phyloP scores from a whole-genome alignment of 2,797 vertebrate species.

The Pygocentrus nattereri region DNA sequence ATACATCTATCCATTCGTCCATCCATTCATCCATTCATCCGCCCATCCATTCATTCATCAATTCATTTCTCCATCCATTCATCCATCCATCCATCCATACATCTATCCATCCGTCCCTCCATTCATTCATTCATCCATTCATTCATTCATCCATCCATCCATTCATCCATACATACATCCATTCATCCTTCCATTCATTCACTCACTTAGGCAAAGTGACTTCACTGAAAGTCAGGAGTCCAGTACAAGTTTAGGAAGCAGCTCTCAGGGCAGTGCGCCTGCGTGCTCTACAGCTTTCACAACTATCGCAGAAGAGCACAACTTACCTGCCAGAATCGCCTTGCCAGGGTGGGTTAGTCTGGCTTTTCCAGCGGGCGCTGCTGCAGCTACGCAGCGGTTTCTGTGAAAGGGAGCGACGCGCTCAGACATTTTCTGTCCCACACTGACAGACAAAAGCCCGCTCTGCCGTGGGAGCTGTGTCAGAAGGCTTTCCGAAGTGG shows the following conservation, averaged over 20 bases:
- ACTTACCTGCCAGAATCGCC: constrained; percentile 92
- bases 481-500: neutral
- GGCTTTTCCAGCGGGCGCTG: constrained; percentile 85
- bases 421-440: constrained; percentile 68
- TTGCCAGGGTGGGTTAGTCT: constrained; percentile 95
- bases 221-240: too few species aligned
- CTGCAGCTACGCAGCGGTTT: constrained; percentile 81
- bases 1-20: neutral
- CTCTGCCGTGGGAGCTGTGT: neutral
- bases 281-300: neutral
- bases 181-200: neutral
- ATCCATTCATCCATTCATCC: neutral
- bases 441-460: neutral
- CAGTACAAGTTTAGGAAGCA: neutral
- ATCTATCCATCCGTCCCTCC: neutral
- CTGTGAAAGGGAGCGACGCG: constrained; percentile 64
- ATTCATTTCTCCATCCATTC: constrained; percentile 16
- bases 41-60: neutral
- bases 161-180: neutral
- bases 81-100: neutral
- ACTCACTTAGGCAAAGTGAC: neutral
- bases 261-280: too few species aligned
- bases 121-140: neutral
- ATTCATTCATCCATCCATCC: constrained; percentile 1
- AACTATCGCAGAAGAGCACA: neutral